Conservation (phyloP, 23 tunicate species). For the Trididemnum clinides region DNA sequence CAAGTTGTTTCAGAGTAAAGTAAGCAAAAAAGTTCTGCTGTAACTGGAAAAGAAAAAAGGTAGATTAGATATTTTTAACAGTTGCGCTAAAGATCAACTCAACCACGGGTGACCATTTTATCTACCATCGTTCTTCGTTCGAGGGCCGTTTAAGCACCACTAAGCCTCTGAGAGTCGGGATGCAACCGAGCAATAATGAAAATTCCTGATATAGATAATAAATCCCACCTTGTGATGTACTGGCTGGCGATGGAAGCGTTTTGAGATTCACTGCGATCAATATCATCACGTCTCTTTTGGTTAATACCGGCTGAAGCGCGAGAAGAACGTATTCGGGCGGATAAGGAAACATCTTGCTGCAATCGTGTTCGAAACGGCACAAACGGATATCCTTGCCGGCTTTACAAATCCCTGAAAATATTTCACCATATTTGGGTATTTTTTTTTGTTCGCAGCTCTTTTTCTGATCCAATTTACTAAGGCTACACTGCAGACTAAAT, state of each 20-base stretch:
- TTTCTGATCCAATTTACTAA: too few relatives aligned
- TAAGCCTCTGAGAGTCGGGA: neutral
- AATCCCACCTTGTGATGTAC: constrained; percentile 63
- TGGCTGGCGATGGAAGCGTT: constrained; percentile 64
- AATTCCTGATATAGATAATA: neutral
- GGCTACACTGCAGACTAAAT: too few relatives aligned
- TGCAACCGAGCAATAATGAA: neutral
- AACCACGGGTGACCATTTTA: too few relatives aligned
- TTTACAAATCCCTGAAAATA: constrained; percentile 71
- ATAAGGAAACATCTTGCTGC: constrained; percentile 31
- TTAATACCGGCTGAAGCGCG: constrained; percentile 44
- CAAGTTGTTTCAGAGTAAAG: too few relatives aligned
- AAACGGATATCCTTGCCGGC: constrained; percentile 81
- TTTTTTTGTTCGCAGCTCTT: too few relatives aligned
- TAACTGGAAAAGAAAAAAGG: too few relatives aligned
- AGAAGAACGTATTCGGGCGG: constrained; percentile 65
- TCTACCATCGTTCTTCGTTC: too few relatives aligned
- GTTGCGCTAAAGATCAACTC: too few relatives aligned
- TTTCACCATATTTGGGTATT: too few relatives aligned
- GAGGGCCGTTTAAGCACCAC: too few relatives aligned
- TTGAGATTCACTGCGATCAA: constrained; percentile 66
- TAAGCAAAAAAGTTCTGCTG: too few relatives aligned
- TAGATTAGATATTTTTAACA: too few relatives aligned
- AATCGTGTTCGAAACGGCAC: constrained; percentile 52
- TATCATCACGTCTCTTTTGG: constrained; percentile 27